A percentile compares a stretch with the other conserved stretches of the same genome.
These are phyloP conservation scores for Ramphastos sulfuratus DNA, from an alignment of 2,113 vertebrate genomes.

Conservation along the genomic window DNA sequence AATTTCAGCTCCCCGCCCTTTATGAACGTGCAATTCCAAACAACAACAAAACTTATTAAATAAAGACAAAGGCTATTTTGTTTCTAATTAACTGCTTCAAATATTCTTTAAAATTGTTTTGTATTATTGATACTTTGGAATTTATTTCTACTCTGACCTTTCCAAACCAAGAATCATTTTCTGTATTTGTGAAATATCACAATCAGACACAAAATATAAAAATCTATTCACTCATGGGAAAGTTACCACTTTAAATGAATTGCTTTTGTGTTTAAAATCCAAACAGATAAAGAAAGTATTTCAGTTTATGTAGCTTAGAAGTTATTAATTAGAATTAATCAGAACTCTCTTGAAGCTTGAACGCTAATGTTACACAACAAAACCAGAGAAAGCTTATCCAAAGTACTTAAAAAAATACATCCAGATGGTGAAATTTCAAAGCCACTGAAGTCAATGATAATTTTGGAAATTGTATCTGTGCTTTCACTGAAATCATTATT, in stretches of 20 bases:
- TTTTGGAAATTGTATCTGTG: neutral
- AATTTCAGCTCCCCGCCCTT: neutral
- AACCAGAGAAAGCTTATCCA: neutral
- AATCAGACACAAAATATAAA: neutral
- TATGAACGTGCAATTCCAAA: neutral
- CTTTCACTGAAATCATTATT: neutral
- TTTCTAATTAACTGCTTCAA: neutral
- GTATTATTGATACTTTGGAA: neutral
- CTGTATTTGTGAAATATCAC: neutral
- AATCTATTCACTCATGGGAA: neutral
- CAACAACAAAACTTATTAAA: neutral
- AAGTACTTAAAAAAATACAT: neutral
- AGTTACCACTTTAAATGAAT: neutral
- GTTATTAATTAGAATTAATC: neutral
- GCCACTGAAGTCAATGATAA: neutral
- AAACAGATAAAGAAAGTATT: neutral
- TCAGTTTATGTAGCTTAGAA: neutral
- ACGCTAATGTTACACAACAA: neutral
- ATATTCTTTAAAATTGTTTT: neutral
- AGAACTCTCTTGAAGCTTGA: neutral
- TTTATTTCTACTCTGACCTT: neutral
- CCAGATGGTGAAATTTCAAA: neutral
- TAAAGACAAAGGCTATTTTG: neutral
- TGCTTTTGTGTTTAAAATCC: neutral
- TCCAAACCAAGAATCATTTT: neutral